Evolutionary conservation across 2,888 invertebrate species (phyloP), one percentile per base, ranked within the genome.

Genomic region (Hirtodrosophila confusa): DNA sequence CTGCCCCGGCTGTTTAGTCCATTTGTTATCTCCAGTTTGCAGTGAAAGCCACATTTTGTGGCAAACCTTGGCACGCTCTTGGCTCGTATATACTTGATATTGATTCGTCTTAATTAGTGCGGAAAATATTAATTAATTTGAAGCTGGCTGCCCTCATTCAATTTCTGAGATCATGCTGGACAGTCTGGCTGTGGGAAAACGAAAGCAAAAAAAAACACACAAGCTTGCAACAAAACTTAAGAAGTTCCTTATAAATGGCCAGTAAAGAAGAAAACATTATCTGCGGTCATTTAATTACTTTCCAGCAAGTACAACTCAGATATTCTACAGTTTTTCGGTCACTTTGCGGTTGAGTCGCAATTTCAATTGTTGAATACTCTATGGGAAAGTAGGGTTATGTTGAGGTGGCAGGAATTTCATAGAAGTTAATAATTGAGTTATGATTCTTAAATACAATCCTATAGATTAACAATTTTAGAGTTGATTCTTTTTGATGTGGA

Each of bases 61-160:
- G 44, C 35, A 65, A 40, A 31, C 50, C 57, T 57, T 72, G 67
- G 53, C 76, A 71, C 64, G 73, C 75, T 72, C 77, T 71, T 62
- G 51, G 24, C 12, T 50, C 2, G 10, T 57, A 5, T 49, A 17
- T 10, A 7, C 44, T 27, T 45, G 31, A 17, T 72, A 67, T 85
- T 67, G 68, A 65, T 50, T 55, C 65, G 51, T 36, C 86, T 78
- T 70, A 85, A 82, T 80, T 87, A 78, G 88, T 85, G 88, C 82
- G 79, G 88, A 82, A 82, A 82, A 85, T 85, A 82, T 87, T 87
- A 82, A 82, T 87, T 85, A 75, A 73, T 56, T 67, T 51, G 68
- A 12, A 54, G 61, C 45, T 55, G 54, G 24, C 54, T 58, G 66
- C 60, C 39, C 41, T 12, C 40, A 31, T 57, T 62, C 35, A 62